Conservation (phyloP, 2,113 vertebrate species). For the Lampris incognitus region DNA sequence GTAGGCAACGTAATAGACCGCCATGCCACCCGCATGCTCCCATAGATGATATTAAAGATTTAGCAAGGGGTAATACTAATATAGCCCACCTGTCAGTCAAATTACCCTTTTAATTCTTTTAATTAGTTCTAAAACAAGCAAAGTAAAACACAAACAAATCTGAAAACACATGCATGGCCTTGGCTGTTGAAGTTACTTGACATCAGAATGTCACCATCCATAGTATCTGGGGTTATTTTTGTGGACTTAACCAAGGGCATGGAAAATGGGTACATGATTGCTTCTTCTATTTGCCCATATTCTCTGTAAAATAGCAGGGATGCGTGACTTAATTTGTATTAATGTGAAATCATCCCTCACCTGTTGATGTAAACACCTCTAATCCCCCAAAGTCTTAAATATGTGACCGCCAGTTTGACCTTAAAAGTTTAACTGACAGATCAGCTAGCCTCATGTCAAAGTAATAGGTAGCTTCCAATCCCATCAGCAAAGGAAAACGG, state of each 20-base stretch:
- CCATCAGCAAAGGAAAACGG: conserved; percentile 34
- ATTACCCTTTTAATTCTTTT: too few species aligned
- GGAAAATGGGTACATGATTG: background rate
- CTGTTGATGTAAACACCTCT: conserved; percentile 42
- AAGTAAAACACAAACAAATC: too few species aligned
- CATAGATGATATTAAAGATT: too few species aligned
- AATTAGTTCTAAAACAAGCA: too few species aligned
- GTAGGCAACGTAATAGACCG: too few species aligned
- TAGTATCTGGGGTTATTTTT: background rate
- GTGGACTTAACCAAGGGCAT: conserved; percentile 8
- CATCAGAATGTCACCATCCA: too few species aligned
- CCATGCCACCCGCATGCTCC: too few species aligned
- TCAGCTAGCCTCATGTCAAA: conserved; percentile 28
- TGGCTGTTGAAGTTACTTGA: too few species aligned
- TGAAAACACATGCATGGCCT: too few species aligned
- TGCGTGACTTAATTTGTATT: background rate
- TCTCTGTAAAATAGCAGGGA: background rate
- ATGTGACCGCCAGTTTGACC: conserved; percentile 41
- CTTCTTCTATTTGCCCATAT: background rate
- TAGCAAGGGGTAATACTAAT: too few species aligned
- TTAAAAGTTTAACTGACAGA: conserved; percentile 23
- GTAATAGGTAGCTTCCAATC: conserved; percentile 52
- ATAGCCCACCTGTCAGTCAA: too few species aligned
- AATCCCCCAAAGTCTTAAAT: conserved; percentile 37
- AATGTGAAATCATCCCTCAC: background rate